Conservation (phyloP, 2,888 invertebrate genomes). For the Deilephila porcellus region DNA sequence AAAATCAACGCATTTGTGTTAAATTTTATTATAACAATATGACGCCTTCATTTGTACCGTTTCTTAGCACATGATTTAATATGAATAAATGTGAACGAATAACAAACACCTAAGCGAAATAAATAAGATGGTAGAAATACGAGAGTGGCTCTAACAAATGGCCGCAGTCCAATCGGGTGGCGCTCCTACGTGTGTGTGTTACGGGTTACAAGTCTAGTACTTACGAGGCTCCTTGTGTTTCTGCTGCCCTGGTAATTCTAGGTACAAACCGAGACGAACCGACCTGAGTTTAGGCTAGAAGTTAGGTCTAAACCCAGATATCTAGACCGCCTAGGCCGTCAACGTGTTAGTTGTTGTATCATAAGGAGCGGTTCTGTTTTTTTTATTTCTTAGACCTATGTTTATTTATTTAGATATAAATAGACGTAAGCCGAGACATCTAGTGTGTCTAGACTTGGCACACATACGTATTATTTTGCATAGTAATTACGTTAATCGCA, state of each 20-base stretch:
- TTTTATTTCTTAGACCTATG: not conserved
- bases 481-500: not conserved
- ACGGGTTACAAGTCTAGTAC: constrained; percentile 60
- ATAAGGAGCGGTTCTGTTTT: not conserved
- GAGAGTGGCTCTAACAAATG: not conserved
- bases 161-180: not conserved
- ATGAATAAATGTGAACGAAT: not conserved
- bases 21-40: too few relatives aligned
- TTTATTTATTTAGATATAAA: not conserved
- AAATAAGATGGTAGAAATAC: not conserved
- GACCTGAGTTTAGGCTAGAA: constrained; percentile 46
- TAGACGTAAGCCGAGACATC: not conserved
- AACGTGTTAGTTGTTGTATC: too few relatives aligned
- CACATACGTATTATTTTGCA: not conserved
- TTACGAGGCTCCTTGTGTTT: constrained; percentile 55
- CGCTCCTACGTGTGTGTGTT: constrained; percentile 23
- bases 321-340: constrained; percentile 36
- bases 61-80: too few relatives aligned
- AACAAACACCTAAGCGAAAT: not conserved
- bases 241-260: constrained; percentile 76
- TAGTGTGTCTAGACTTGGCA: constrained; percentile 3
- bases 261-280: constrained; percentile 66
- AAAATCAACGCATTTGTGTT: too few relatives aligned
- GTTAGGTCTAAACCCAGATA: constrained; percentile 37
- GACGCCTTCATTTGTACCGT: too few relatives aligned